Evolutionary conservation across 2,888 invertebrate species (phyloP).

Genomic region (Argyresthia albistria): DNA sequence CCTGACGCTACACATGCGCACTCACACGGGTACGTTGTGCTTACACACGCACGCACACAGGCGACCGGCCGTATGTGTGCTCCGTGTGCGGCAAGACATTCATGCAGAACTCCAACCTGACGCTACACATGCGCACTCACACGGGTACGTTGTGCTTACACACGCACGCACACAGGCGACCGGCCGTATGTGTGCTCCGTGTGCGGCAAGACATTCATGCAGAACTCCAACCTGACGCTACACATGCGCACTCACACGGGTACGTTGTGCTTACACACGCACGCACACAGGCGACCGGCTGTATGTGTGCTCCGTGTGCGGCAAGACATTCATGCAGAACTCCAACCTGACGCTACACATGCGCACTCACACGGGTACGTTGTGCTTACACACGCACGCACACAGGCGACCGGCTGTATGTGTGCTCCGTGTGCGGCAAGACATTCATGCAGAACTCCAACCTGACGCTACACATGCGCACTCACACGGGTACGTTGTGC

Average conservation of each 20-base stretch:
- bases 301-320: slow-evolving; percentile 42
- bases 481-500: slow-evolving; percentile 14
- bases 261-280: not conserved
- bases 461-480: slow-evolving; percentile 55
- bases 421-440: slow-evolving; percentile 70
- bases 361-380: slow-evolving; percentile 10
- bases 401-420: slow-evolving; percentile 74
- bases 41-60: not conserved
- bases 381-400: slow-evolving; percentile 72
- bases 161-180: slow-evolving; percentile 75
- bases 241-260: slow-evolving; percentile 44
- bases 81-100: slow-evolving; percentile 70
- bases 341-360: slow-evolving; percentile 49
- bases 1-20: slow-evolving; percentile 55
- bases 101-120: slow-evolving; percentile 70
- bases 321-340: slow-evolving; percentile 74
- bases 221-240: slow-evolving; percentile 67
- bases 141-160: slow-evolving; percentile 72
- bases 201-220: slow-evolving; percentile 74
- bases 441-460: slow-evolving; percentile 75
- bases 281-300: slow-evolving; percentile 38
- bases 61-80: slow-evolving; percentile 16
- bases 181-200: slow-evolving; percentile 70
- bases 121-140: slow-evolving; percentile 68
- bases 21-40: slow-evolving; percentile 15